phyloP scores from a whole-genome alignment of 2,888 invertebrate genomes.

The Eupelmus urozonus region DNA sequence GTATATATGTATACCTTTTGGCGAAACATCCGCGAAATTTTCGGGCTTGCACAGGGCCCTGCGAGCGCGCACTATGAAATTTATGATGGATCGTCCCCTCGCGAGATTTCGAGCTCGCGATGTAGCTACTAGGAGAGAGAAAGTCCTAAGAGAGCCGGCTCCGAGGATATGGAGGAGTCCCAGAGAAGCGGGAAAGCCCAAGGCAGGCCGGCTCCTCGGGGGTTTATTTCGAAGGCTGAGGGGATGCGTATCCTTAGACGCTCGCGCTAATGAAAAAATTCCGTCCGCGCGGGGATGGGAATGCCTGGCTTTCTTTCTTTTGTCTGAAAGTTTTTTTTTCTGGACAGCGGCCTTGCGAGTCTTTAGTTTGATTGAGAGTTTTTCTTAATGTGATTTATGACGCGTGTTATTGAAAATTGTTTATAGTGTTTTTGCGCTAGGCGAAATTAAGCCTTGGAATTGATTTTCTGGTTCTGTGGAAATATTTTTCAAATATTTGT shows the following conservation, averaged over 20 bases:
- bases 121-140: not conserved
- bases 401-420: not conserved
- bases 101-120: conserved; percentile 22
- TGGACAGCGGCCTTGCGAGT: not conserved
- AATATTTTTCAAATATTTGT: too few species aligned
- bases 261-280: conserved; percentile 51
- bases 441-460: conserved; percentile 25
- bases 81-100: conserved; percentile 71
- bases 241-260: not conserved
- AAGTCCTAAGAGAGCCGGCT: conserved; percentile 19
- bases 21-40: conserved; percentile 69
- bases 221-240: conserved; percentile 33
- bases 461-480: not conserved
- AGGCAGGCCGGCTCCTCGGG: conserved; percentile 20
- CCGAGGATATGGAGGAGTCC: not conserved
- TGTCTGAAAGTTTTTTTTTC: not conserved
- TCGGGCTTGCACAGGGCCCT: conserved; percentile 59
- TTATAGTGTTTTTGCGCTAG: not conserved
- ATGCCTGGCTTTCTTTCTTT: not conserved
- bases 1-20: conserved; percentile 37
- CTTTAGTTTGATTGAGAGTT: conserved; percentile 3
- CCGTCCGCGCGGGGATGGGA: not conserved
- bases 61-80: conserved; percentile 65
- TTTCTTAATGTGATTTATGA: conserved; percentile 37
- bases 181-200: conserved; percentile 16